Evolutionary conservation across 2,113 vertebrate species (phyloP), one percentile per base, ranked within the genome.

Genomic region (Nothocercus nigrocapillus): DNA sequence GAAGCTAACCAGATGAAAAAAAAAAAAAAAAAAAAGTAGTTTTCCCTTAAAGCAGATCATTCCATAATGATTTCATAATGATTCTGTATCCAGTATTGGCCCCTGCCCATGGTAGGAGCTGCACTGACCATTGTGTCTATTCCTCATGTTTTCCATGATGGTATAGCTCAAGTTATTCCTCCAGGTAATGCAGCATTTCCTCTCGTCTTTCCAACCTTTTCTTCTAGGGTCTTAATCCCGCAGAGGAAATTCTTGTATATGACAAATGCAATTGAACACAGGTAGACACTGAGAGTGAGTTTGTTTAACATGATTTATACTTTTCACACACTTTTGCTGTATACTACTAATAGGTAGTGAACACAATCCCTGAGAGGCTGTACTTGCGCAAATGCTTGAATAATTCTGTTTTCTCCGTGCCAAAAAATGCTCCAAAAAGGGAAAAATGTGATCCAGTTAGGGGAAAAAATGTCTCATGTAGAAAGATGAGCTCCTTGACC

Each of bases 371-470:
- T 62, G 11, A 51, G 20, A 87, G 70, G 11, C 15, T 84, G 93
- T 88, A 17, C 74, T 94, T 92, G 22, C 82, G 47, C 13, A 90
- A 89, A 58, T 91, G 62, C 54, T 91, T 77, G n/a, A 73, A 94
- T 61, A 87, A 80, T 61, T 64, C 69, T 93, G 5, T 61, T 89
- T 94, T 64, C 24, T 59, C 34, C 34, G 40, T 77, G 75, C 67
- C 93, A 91, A 87, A 87, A 17, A 68, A 28, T 69, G 17, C 32
- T 89, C 15, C 54, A 78, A 63, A 89, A 87, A 80, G n/a, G 25
- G 15, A 74, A 95, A 96, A 95, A 79, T 21, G 85, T 44, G 19
- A 82, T 11, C 42, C 80, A 91, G 54, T 80, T 42, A 69, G 67
- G 11, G 82, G 75, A 68, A 73, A 56, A 1, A 81, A 56, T 34